Evolutionary conservation across 2,113 vertebrate genomes (phyloP).

Genomic region (Corythoichthys haematopterus): DNA sequence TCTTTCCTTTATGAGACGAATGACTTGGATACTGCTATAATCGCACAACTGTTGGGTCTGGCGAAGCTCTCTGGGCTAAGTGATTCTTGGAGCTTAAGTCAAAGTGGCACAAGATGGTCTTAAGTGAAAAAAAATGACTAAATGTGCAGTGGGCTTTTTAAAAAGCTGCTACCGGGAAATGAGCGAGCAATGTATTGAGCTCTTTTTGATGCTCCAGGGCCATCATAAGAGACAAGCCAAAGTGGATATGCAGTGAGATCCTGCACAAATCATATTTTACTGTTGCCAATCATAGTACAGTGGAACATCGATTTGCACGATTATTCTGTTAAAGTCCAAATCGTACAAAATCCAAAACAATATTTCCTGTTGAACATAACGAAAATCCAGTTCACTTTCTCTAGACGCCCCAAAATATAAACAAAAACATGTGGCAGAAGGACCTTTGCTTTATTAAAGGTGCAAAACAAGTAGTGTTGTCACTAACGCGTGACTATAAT

Average conservation of each 20-base stretch:
- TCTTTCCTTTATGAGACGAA: neutral
- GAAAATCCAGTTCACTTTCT: neutral
- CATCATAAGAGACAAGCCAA: neutral
- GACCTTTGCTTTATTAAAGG: neutral
- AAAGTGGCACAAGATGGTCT: conserved; percentile 4
- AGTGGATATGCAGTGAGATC: conserved; percentile 2
- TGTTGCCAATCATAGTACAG: conserved; percentile 1
- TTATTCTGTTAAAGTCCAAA: neutral
- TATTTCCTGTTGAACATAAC: neutral
- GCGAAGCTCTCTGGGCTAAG: neutral
- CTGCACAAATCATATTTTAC: conserved; percentile 3
- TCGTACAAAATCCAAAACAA: neutral
- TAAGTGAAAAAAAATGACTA: conserved; percentile 10
- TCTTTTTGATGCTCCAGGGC: conserved; percentile 4
- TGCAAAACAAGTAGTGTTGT: too few relatives aligned
- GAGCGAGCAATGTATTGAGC: conserved; percentile 9
- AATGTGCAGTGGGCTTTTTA: conserved; percentile 3
- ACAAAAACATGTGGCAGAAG: neutral
- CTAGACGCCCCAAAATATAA: neutral
- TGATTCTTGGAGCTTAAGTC: conserved; percentile 4
- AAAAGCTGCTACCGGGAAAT: conserved; percentile 20
- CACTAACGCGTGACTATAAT: too few relatives aligned
- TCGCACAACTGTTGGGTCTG: neutral
- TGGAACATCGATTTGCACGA: neutral
- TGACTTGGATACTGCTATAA: neutral